These are phyloP conservation scores for Orius insidiosus DNA, from an alignment of 1,140 invertebrate species.

Conservation along the genomic window DNA sequence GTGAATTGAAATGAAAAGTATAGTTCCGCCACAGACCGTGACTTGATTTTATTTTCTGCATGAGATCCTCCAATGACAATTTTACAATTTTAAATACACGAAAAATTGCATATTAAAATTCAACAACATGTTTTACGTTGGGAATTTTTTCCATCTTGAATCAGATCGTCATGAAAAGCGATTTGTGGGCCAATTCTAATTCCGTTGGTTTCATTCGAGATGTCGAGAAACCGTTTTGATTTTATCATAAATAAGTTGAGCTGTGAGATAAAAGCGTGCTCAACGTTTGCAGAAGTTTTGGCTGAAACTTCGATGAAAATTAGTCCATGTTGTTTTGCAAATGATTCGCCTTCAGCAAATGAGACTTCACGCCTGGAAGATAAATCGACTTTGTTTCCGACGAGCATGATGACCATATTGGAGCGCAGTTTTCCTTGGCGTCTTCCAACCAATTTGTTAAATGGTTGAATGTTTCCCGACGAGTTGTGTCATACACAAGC, in stretches of 20 bases:
- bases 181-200: constrained; percentile 94
- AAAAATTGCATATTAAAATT: too few species aligned
- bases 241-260: constrained; percentile 99
- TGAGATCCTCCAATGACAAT: too few species aligned
- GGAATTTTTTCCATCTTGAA: too few species aligned
- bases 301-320: constrained; percentile 99
- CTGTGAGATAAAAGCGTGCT: constrained; percentile 99
- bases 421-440: constrained; percentile 97
- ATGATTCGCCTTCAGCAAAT: constrained; percentile 96
- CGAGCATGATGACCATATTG: constrained; percentile 98
- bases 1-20: too few species aligned
- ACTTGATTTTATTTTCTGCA: too few species aligned
- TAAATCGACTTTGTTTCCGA: constrained; percentile 95
- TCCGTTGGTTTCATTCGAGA: constrained; percentile 99
- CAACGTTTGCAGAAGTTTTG: constrained; percentile 97
- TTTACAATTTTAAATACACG: too few species aligned
- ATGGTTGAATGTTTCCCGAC: constrained; percentile 98
- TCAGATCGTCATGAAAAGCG: too few species aligned
- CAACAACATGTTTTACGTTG: too few species aligned
- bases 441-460: constrained; percentile 98
- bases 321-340: constrained; percentile 92
- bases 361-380: constrained; percentile 94
- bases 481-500: constrained; percentile 96
- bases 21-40: too few species aligned
- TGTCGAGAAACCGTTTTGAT: constrained; percentile 98